Evolutionary conservation across 2,797 vertebrate species (phyloP).

Genomic region (Myotis pilosus): DNA sequence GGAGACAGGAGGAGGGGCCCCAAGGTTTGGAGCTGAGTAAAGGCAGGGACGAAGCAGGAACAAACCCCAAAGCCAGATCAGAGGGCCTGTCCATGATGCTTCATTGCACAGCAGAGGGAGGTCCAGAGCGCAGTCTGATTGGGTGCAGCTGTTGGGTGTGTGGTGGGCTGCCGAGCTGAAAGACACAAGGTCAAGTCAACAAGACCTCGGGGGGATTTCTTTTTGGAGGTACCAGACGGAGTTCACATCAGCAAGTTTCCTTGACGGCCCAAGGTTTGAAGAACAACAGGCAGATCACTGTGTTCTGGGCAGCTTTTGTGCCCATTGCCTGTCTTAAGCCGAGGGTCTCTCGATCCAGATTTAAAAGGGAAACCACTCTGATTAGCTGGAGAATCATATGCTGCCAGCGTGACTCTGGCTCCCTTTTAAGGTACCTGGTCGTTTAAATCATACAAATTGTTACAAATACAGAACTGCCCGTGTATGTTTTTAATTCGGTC

Average conservation of each 20-base stretch:
- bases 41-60: background rate
- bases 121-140: background rate
- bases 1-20: background rate
- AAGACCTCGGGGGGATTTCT: background rate
- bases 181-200: background rate
- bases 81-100: background rate
- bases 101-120: background rate
- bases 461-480: conserved; percentile 20
- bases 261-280: background rate
- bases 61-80: background rate
- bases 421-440: conserved; percentile 28
- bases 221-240: background rate
- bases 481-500: conserved; percentile 75
- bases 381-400: background rate
- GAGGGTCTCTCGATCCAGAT: background rate
- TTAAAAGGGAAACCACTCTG: background rate
- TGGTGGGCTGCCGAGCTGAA: background rate
- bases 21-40: background rate
- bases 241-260: background rate
- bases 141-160: background rate
- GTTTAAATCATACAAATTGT: conserved; percentile 54
- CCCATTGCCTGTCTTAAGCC: background rate
- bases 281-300: background rate
- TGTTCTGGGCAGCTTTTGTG: background rate
- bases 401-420: background rate